A percentile compares a stretch with the other conserved stretches of the same genome.
phyloP scores from a whole-genome alignment of 2,888 invertebrate species.

The Athetis lepigone region DNA sequence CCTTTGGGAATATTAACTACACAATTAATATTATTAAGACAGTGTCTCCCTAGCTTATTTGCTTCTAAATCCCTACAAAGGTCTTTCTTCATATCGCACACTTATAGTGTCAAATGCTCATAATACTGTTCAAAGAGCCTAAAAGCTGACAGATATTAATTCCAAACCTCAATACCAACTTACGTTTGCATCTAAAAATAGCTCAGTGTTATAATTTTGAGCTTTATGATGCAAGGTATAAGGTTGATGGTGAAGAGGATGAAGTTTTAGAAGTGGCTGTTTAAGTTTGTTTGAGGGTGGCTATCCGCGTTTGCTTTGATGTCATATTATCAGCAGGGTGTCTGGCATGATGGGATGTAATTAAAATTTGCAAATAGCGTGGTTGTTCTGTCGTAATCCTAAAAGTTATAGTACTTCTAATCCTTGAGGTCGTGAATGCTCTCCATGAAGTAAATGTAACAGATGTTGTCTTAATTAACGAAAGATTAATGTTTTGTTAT shows the following conservation, averaged over 20 bases:
- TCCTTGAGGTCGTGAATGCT: neutral
- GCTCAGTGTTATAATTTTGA: slow-evolving; percentile 10
- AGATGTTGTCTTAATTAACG: no score
- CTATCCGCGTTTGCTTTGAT: slow-evolving; percentile 78
- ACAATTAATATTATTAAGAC: slow-evolving; percentile 29
- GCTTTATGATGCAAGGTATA: slow-evolving; percentile 9
- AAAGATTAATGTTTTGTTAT: no score
- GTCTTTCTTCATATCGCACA: slow-evolving; percentile 76
- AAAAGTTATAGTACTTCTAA: slow-evolving; percentile 40
- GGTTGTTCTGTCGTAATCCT: slow-evolving; percentile 42
- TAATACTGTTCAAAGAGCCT: slow-evolving; percentile 73
- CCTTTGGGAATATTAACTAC: slow-evolving; percentile 24
- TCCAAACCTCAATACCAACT: slow-evolving; percentile 69
- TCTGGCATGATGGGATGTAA: slow-evolving; percentile 73
- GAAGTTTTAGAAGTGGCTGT: neutral
- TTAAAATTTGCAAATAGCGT: slow-evolving; percentile 70
- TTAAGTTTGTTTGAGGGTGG: slow-evolving; percentile 61
- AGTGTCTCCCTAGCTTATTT: slow-evolving; percentile 52
- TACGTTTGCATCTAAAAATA: slow-evolving; percentile 31
- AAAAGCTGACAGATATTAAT: slow-evolving; percentile 84
- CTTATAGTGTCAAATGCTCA: slow-evolving; percentile 83
- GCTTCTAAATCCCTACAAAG: slow-evolving; percentile 78
- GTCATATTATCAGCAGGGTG: slow-evolving; percentile 79
- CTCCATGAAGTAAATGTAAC: neutral
- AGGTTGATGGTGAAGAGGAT: slow-evolving; percentile 6